Base-by-base conservation (phyloP, 2,888 invertebrate species). In the Netelia melanura region DNA sequence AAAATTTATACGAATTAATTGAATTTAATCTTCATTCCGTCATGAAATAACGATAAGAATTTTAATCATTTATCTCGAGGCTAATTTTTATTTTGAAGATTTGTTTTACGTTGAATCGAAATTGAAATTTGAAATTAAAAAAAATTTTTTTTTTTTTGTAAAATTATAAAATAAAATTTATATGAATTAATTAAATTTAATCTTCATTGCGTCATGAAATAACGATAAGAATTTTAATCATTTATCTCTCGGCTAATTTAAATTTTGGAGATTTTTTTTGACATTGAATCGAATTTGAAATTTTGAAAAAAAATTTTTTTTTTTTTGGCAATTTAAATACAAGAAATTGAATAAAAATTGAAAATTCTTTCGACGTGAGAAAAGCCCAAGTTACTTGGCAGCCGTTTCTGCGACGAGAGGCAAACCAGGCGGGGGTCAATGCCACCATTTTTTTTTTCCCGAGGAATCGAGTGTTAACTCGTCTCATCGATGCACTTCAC, bases 401-500 rank as follows among this genome's bases (percentile, higher is more conserved):
- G 52, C 68, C 25, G 48, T 61, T 38, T 48, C 17, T 61, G 48
- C 68, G 5, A 3, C 5, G 5, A 2, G 48, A 10, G 48, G 11
- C 10, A 8, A 48, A 48, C 6, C 30, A 5, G 30, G 38, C 8
- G 14, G 70, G 70, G 79, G 62, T 79, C 79, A 71, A 79, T 52
- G 79, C 62, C 71, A 72, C 44, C 64, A 21, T 30, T 30, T 30
- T 65, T 79, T 79, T 79, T 79, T 17, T n/a, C n/a, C 64, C 79
- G 44, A 64, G 71, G 64, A 79, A 71, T 79, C 71, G 79, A 79
- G 56, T 62, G 10, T 30, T 30, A 30, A 62, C 21, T 23, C 64
- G 64, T 43, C 14, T 79, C 64, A 14, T 71, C 71, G 64, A 79
- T 71, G 79, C 79, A 44, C 43, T 72, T 64, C 79, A 79, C 79